Conservation (phyloP, 64 coral and sea anemone genomes). For the Exaiptasia diaphana region DNA sequence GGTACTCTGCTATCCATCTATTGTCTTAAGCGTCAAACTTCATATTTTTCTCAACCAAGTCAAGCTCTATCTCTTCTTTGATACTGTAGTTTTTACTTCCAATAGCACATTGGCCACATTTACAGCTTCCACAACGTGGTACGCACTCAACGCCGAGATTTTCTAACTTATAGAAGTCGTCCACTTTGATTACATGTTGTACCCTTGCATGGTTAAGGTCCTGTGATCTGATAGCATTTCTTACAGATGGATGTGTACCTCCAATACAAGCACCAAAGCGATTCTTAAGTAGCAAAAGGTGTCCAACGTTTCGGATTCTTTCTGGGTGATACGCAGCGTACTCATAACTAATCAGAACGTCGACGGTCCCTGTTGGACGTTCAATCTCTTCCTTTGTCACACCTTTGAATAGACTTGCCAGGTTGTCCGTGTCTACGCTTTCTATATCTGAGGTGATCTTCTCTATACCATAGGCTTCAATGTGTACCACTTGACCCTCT, state of each 20-base stretch:
- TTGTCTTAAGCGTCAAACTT: background rate
- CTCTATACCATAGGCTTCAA: constrained; percentile 38
- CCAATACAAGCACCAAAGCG: constrained; percentile 10
- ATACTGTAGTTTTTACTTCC: background rate
- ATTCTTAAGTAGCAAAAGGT: constrained; percentile 15
- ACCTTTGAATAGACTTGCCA: background rate
- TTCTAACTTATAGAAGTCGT: background rate
- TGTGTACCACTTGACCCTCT: background rate
- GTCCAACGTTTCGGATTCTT: background rate
- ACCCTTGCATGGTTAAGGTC: background rate
- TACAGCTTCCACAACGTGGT: background rate
- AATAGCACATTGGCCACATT: background rate
- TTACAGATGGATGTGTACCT: constrained; percentile 12
- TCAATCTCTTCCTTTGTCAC: background rate
- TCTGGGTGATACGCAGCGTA: constrained; percentile 1
- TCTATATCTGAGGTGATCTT: constrained; percentile 27
- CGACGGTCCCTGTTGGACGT: background rate
- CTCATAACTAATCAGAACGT: constrained; percentile 20
- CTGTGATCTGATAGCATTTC: background rate
- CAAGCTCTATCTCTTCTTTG: background rate
- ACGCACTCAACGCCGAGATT: background rate
- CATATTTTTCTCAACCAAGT: background rate
- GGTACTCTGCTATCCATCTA: background rate
- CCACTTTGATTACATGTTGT: background rate
- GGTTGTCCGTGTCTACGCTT: background rate